These are phyloP conservation scores for Phaonia tiefii DNA, from an alignment of 2,888 invertebrate species.

Conservation along the genomic window DNA sequence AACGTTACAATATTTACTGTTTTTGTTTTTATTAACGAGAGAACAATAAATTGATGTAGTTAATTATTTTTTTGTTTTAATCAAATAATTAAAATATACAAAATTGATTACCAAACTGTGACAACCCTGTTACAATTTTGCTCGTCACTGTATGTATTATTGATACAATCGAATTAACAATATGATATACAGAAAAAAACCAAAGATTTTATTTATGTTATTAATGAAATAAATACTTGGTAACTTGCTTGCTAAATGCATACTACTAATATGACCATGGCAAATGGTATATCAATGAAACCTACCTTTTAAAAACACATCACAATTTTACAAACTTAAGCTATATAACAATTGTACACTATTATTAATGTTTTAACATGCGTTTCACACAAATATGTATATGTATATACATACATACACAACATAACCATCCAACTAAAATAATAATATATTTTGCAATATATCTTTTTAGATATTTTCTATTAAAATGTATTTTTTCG, in stretches of 20 bases:
- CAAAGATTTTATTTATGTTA: slow-evolving; percentile 55
- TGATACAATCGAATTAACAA: slow-evolving; percentile 25
- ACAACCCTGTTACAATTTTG: too few relatives aligned
- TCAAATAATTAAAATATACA: too few relatives aligned
- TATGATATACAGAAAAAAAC: slow-evolving; percentile 29
- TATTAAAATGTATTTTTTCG: too few relatives aligned
- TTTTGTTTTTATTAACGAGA: too few relatives aligned
- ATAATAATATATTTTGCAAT: too few relatives aligned
- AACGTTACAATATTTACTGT: too few relatives aligned
- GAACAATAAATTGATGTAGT: too few relatives aligned
- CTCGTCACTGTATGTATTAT: slow-evolving; percentile 47
- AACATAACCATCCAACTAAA: too few relatives aligned
- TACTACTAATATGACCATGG: neutral
- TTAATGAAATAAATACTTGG: slow-evolving; percentile 6
- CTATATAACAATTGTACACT: slow-evolving; percentile 1
- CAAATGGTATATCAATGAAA: neutral
- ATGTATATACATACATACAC: too few relatives aligned
- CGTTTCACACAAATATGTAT: too few relatives aligned
- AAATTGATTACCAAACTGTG: neutral
- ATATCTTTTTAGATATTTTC: too few relatives aligned
- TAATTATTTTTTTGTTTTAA: too few relatives aligned
- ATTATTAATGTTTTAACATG: slow-evolving; percentile 21
- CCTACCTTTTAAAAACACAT: neutral
- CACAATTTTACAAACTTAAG: slow-evolving; percentile 34
- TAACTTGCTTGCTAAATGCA: neutral